A percentile compares a stretch with the other conserved stretches of the same genome.
Evolutionary conservation across 2,797 vertebrate species (phyloP).

Genomic region (Hylomyscus alleni): DNA sequence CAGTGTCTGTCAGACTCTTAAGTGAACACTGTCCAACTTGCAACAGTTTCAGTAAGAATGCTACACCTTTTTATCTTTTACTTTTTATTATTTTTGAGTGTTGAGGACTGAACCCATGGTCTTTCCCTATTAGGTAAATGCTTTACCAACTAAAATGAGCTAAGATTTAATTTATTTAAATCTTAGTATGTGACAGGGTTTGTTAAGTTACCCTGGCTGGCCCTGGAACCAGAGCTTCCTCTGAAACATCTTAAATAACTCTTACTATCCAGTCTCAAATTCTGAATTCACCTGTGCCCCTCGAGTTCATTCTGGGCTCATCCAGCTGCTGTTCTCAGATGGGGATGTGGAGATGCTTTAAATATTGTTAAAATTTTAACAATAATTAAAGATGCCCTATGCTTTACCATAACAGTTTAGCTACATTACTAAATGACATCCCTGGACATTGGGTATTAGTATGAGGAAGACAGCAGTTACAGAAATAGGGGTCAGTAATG

Average conservation of each 20-base stretch:
- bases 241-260: background rate
- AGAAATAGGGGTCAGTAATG: background rate
- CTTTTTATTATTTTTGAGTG: background rate
- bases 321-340: background rate
- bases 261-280: background rate
- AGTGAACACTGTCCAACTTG: background rate
- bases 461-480: background rate
- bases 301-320: background rate
- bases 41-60: background rate
- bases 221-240: too few relatives aligned
- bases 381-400: background rate
- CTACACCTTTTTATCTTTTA: background rate
- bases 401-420: background rate
- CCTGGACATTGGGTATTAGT: fast-evolving
- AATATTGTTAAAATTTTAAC: background rate
- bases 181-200: background rate
- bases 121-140: background rate
- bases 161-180: too few relatives aligned
- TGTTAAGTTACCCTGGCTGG: background rate
- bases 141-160: too few relatives aligned
- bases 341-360: background rate
- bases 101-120: background rate
- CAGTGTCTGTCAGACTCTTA: background rate
- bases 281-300: background rate
- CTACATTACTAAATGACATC: background rate